Evolutionary conservation across 2,797 vertebrate genomes (phyloP).

Genomic region (Sternotherus odoratus): DNA sequence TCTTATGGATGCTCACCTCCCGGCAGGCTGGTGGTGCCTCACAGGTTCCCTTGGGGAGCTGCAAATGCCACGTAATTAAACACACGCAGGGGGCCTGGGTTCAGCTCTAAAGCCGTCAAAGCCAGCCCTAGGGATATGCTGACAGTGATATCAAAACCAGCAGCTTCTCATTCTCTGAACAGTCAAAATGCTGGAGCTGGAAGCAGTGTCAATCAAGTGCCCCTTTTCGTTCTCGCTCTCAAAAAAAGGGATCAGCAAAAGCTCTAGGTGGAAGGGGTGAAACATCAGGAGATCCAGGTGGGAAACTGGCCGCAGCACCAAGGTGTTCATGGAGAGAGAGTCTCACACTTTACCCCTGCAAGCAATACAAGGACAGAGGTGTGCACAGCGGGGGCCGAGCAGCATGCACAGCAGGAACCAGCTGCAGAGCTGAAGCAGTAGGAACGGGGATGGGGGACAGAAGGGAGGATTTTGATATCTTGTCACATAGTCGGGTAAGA

Average conservation of each 20-base stretch:
- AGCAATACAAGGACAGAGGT: background rate
- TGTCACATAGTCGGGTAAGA: background rate
- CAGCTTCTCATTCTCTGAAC: background rate
- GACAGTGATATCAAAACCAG: conserved; percentile 2
- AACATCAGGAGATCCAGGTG: background rate
- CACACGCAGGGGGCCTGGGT: background rate
- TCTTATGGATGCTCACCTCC: background rate
- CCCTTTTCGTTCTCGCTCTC: background rate
- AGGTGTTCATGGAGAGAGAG: conserved; percentile 12
- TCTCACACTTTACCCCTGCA: background rate
- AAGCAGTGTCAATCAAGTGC: conserved; percentile 57
- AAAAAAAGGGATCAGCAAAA: conserved; percentile 27
- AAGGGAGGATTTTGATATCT: background rate
- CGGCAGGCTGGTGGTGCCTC: background rate
- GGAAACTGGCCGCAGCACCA: conserved; percentile 44
- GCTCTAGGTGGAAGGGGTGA: conserved; percentile 11
- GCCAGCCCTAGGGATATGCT: background rate
- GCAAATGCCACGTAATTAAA: conserved; percentile 33
- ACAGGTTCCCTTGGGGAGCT: background rate
- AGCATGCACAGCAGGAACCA: conserved; percentile 59
- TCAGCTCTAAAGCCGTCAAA: conserved; percentile 42
- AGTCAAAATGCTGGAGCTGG: conserved; percentile 28
- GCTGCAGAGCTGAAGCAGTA: conserved; percentile 37
- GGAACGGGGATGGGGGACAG: background rate
- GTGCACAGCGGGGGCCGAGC: conserved; percentile 3